A percentile compares a stretch with the other conserved stretches of the same genome.
These are phyloP conservation scores for Drosophila emarginata DNA, from an alignment of 2,888 invertebrate species.

Conservation along the genomic window DNA sequence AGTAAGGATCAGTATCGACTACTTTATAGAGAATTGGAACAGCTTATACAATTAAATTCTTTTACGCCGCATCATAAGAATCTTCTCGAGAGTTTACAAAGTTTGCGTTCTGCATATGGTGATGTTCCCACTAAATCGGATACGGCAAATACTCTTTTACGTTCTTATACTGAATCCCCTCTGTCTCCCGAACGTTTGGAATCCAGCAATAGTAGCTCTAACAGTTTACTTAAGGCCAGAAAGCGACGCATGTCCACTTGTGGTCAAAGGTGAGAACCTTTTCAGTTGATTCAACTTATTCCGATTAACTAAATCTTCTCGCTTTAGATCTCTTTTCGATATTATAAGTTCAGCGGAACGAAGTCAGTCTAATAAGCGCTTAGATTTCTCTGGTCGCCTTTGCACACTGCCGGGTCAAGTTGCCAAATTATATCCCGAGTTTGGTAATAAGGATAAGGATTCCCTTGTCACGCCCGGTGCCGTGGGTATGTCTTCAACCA, in stretches of 20 bases:
- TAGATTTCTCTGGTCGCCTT: constrained; percentile 87
- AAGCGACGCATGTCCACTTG: constrained; percentile 73
- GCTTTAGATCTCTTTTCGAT: constrained; percentile 84
- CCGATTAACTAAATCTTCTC: not conserved
- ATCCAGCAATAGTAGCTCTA: constrained; percentile 53
- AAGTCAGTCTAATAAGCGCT: constrained; percentile 82
- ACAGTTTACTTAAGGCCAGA: constrained; percentile 62
- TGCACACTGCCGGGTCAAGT: constrained; percentile 85
- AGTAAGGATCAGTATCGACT: constrained; percentile 95
- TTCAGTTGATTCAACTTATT: not conserved
- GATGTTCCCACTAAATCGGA: constrained; percentile 85
- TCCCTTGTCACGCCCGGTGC: constrained; percentile 16
- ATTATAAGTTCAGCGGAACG: constrained; percentile 84
- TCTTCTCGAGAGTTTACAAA: constrained; percentile 90
- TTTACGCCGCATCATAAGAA: constrained; percentile 90
- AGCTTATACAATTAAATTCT: constrained; percentile 89
- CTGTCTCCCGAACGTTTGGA: constrained; percentile 89
- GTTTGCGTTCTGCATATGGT: constrained; percentile 83
- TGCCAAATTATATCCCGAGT: constrained; percentile 89
- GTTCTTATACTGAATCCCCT: constrained; percentile 93
- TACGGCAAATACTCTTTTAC: constrained; percentile 83
- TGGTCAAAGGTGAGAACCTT: constrained; percentile 68
- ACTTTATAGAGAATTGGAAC: constrained; percentile 95
- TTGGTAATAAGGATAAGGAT: constrained; percentile 82
- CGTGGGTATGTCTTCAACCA: constrained; percentile 26